phyloP scores from a whole-genome alignment of 2,113 vertebrate genomes.

The Aptenodytes forsteri region DNA sequence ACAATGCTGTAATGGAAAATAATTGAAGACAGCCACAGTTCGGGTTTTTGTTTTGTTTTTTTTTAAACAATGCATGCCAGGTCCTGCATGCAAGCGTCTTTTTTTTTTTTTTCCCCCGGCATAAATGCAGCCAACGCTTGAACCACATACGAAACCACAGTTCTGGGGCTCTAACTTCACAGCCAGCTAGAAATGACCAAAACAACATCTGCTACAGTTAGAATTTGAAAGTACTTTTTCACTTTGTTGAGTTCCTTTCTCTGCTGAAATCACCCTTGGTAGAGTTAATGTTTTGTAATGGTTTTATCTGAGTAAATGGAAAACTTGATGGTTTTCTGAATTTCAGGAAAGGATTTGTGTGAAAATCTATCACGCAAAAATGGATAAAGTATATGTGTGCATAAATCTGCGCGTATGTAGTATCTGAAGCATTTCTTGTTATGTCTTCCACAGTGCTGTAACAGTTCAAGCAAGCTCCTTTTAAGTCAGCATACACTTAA shows the following conservation, averaged over 20 bases:
- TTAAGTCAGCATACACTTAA: background rate
- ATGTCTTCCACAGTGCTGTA: background rate
- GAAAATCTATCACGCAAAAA: background rate
- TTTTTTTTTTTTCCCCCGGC: background rate
- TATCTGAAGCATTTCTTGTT: constrained; percentile 21
- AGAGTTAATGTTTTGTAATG: constrained; percentile 29
- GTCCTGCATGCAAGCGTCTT: constrained; percentile 53
- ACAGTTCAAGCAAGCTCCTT: background rate
- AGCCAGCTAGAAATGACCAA: constrained; percentile 74
- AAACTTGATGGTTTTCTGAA: background rate
- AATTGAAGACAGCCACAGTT: constrained; percentile 54
- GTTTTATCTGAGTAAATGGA: constrained; percentile 8
- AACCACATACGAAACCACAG: constrained; percentile 64
- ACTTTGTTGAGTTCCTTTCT: constrained; percentile 12
- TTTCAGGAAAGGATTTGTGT: background rate
- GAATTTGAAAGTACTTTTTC: constrained; percentile 40
- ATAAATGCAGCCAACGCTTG: constrained; percentile 52
- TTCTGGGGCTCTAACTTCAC: constrained; percentile 56
- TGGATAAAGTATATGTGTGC: background rate
- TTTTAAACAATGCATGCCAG: constrained; percentile 61
- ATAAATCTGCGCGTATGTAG: background rate
- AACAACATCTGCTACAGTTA: constrained; percentile 70
- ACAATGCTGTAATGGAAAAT: constrained; percentile 74
- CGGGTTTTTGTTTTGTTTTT: constrained; percentile 31
- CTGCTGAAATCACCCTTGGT: background rate